Evolutionary conservation across 2,113 vertebrate species (phyloP), one percentile per base, ranked within the genome.

Genomic region (Psilopogon haemacephalus): DNA sequence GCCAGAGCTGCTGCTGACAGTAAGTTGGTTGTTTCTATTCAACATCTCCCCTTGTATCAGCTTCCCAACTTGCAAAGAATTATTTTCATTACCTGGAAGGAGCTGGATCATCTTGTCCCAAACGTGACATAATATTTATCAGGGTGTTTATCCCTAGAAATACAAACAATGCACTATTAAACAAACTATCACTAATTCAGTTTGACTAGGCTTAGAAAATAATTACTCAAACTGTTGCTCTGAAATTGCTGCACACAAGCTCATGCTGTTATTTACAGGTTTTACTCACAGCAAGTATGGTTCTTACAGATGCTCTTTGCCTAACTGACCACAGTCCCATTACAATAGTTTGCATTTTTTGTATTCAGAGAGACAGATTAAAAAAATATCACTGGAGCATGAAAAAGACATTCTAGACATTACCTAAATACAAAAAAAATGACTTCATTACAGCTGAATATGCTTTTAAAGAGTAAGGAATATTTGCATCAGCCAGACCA

Each of bases 101-200:
- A 95, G 99, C 98, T 75, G 99, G 99, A 96, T 99, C 99, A 72
- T 99, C 99, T 97, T 99, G 99, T 69, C 99, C 99, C 95, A 99
- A 98, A n/a, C 99, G 98, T 73, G 99, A 99, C 99, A 99, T 99
- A 96, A 99, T 99, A 97, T 99, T 99, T 97, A 99, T 99, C 97
- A 99, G 94, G 5, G 99, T 99, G 96, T 99, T 99, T 97, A 99
- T 99, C 80, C 99, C 99, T 99, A 97, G 44, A 87, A 95, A 86
- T 56, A 89, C 68, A 96, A 97, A 96, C 50, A 86, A 89, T 11
- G 65, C 55, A 86, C 74, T 70, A 58, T 94, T 78, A 95, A 85
- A 93, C 55, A 93, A 94, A 94, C 44, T 69, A 72, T 6, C 37
- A 80, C 35, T 71, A 71, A 84, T 77, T 83, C 58, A 74, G 33